These are phyloP conservation scores for Crocodylus rhombifer DNA, from an alignment of 2,797 vertebrate genomes.

Conservation along the genomic window DNA sequence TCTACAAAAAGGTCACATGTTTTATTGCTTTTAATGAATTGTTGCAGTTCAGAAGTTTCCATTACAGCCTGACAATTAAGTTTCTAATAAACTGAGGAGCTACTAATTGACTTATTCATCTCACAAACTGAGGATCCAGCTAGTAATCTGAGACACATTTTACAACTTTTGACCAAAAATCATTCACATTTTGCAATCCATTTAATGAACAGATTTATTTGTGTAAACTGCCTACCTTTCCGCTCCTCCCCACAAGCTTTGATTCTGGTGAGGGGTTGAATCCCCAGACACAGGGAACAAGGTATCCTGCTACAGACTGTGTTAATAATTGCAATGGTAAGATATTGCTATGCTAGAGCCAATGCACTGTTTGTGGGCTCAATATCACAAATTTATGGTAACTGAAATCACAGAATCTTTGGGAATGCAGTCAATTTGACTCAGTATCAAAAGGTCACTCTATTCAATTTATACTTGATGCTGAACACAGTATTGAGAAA, in stretches of 20 bases:
- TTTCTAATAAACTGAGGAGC: constrained; percentile 78
- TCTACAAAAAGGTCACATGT: constrained; percentile 56
- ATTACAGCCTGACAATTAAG: constrained; percentile 78
- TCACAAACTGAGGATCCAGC: constrained; percentile 56
- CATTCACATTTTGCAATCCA: constrained; percentile 63
- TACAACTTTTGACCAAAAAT: constrained; percentile 59
- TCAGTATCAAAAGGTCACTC: constrained; percentile 89
- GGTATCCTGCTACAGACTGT: background rate
- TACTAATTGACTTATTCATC: constrained; percentile 74
- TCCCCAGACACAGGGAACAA: constrained; percentile 15
- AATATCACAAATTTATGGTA: constrained; percentile 87
- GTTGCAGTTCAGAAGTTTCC: constrained; percentile 78
- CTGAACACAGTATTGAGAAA: constrained; percentile 83
- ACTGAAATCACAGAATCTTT: constrained; percentile 90
- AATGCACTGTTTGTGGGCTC: constrained; percentile 53
- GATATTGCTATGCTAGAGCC: constrained; percentile 60
- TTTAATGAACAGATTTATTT: constrained; percentile 66
- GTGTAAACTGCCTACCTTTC: constrained; percentile 56
- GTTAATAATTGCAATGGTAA: constrained; percentile 70
- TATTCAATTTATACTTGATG: constrained; percentile 90
- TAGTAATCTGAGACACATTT: constrained; percentile 64
- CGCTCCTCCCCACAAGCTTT: constrained; percentile 42
- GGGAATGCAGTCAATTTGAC: constrained; percentile 89
- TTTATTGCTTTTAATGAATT: constrained; percentile 70
- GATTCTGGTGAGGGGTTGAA: constrained; percentile 49